Conservation (phyloP, 1,140 invertebrate genomes). For the Brachionus rubens region DNA sequence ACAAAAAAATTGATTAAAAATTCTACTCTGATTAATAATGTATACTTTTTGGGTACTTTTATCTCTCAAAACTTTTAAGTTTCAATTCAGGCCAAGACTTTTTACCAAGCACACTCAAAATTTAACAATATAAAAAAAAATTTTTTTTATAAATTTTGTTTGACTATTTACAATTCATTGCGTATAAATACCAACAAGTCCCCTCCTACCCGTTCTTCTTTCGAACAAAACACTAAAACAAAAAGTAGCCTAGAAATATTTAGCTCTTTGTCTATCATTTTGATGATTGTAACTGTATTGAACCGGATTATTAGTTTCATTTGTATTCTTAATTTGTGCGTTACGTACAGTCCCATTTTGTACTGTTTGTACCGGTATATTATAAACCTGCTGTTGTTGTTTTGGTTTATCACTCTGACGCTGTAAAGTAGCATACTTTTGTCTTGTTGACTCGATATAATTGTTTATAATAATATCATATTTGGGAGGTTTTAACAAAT, state of each 20-base stretch:
- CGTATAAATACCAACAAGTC: too few species aligned
- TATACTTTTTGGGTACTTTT: too few species aligned
- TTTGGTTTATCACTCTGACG: not conserved
- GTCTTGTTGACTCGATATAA: conserved; percentile 7
- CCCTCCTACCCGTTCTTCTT: too few species aligned
- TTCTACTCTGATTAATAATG: too few species aligned
- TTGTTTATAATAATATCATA: conserved; percentile 10
- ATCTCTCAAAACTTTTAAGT: too few species aligned
- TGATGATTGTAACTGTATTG: conserved; percentile 25
- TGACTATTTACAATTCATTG: too few species aligned
- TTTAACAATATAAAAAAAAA: too few species aligned
- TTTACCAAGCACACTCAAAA: too few species aligned
- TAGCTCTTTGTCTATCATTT: not conserved
- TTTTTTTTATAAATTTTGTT: too few species aligned
- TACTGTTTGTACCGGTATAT: not conserved
- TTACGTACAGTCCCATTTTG: too few species aligned
- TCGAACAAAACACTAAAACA: not conserved
- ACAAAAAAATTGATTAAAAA: too few species aligned
- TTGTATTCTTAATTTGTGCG: not conserved
- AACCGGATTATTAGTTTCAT: not conserved
- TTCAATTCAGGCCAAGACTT: too few species aligned
- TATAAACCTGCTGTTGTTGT: not conserved
- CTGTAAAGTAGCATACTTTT: not conserved
- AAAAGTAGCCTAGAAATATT: not conserved
- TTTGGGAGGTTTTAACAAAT: not conserved